These are phyloP conservation scores for Malurus splendens DNA, from an alignment of 2,797 vertebrate genomes.

Conservation along the genomic window DNA sequence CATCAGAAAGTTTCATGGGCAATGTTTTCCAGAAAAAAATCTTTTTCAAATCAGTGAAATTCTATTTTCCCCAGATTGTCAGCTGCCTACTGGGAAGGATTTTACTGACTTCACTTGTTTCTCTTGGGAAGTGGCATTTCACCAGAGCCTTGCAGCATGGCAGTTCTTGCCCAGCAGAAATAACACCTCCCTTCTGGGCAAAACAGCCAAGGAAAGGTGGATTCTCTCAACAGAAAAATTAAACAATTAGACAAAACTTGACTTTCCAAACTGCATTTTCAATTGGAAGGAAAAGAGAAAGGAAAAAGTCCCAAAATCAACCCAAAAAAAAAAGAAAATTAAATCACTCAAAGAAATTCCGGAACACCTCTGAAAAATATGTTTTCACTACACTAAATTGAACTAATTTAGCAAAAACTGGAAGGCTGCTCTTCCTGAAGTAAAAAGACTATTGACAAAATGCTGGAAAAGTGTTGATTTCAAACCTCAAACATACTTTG, in stretches of 20 bases:
- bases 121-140: background rate
- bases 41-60: background rate
- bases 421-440: background rate
- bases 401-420: background rate
- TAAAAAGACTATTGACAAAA: background rate
- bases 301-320: fast-evolving
- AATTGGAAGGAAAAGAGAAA: background rate
- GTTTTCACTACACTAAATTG: background rate
- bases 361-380: background rate
- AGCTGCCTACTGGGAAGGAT: background rate
- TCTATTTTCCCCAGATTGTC: background rate
- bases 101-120: background rate
- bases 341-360: background rate
- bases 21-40: background rate
- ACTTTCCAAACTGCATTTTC: background rate
- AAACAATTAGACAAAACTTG: background rate
- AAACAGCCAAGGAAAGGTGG: background rate
- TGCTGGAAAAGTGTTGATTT: background rate
- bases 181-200: background rate
- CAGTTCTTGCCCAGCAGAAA: background rate
- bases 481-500: background rate
- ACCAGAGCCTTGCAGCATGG: background rate
- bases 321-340: fast-evolving
- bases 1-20: background rate
- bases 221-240: background rate